phyloP scores from a whole-genome alignment of 2,888 invertebrate genomes.

The Acanthosepion pharaonis region DNA sequence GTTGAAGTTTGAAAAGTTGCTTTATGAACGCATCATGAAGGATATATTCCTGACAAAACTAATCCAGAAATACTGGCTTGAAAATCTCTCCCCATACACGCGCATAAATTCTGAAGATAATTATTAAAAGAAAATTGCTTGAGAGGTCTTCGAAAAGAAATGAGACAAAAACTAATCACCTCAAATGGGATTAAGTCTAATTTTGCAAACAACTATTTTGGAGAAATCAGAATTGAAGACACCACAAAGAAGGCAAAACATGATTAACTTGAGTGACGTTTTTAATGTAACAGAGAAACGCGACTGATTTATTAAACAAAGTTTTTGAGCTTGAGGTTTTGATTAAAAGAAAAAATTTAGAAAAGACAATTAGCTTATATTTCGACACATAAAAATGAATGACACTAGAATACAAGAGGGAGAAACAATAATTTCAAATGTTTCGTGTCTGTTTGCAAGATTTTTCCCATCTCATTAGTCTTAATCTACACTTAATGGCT shows the following conservation, averaged over 20 bases:
- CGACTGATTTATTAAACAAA: constrained; percentile 8
- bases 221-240: background rate
- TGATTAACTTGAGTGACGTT: background rate
- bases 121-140: background rate
- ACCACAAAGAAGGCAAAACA: background rate
- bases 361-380: background rate
- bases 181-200: background rate
- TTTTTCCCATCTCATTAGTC: constrained; percentile 5
- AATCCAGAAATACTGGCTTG: background rate
- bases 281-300: background rate
- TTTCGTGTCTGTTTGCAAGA: background rate
- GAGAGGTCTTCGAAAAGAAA: background rate
- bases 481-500: background rate
- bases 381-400: background rate
- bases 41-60: background rate
- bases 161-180: background rate
- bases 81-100: background rate
- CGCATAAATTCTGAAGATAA: background rate
- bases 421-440: constrained; percentile 8
- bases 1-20: background rate
- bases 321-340: background rate
- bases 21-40: background rate
- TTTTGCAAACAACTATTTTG: background rate
- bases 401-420: background rate
- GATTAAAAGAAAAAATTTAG: background rate